Base-by-base conservation (phyloP, 2,888 invertebrate genomes). In the Watsonalla binaria region DNA sequence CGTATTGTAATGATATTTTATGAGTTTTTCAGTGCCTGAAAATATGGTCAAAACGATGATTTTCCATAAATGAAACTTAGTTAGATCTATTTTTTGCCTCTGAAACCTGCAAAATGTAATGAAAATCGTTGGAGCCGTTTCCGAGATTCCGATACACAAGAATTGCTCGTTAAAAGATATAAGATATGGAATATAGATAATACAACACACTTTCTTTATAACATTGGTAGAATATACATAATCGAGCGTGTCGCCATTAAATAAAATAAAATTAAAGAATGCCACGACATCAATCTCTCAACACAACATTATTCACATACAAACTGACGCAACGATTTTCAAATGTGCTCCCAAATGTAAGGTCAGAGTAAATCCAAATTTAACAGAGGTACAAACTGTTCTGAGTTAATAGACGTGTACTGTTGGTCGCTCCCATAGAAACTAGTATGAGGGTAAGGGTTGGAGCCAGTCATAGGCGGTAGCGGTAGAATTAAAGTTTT, bases 361-460 rank as follows among this genome's bases (percentile, higher is more conserved):
- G 49, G 49, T 49, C 49, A 49, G 8, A 6, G 37, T 49, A 8
- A 39, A 49, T 13, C 49, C 48, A 14, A 42, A 42, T 48, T 6
- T 49, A 15, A 6, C 15, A 37, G 9, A 42, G 2, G 42, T 42
- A 37, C 37, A 15, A 24, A 39, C 37, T 37, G 37, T 49, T 37
- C 48, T 14, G n/a, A 37, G 14, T 48, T 49, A 49, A 49, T 49
- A 49, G 37, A 37, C 39, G 15, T 37, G 49, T 49, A 49, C 49
- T 37, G 49, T 49, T 49, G 49, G 37, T 37, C 49, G 60, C 65
- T 66, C 66, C 63, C 64, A 65, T 62, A 66, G 64, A 63, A 24
- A 65, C 66, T 62, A 63, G 66, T 61, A 57, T 63, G 58, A 47
- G 54, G 60, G 61, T 60, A 55, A 61, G 14, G 14, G 13, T 7